These are phyloP conservation scores for Pristionchus arcanus DNA, from an alignment of 2,888 invertebrate genomes.

Conservation along the genomic window DNA sequence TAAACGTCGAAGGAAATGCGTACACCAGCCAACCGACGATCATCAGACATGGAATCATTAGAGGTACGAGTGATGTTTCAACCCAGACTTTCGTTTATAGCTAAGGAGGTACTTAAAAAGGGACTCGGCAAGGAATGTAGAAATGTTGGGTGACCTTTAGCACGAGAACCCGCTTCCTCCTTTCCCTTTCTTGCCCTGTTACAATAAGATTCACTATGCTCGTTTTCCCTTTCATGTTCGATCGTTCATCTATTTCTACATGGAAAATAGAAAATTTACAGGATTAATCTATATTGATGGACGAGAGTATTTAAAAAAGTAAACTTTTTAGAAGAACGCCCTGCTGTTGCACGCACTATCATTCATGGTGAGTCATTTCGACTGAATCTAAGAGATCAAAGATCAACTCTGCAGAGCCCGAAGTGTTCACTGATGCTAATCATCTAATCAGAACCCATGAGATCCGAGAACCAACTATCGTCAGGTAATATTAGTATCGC, in stretches of 20 bases:
- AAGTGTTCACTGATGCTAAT: slow-evolving; percentile 8
- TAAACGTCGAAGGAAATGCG: not conserved
- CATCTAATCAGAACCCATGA: not conserved
- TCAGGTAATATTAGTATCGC: not conserved
- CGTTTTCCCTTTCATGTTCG: not conserved
- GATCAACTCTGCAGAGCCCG: slow-evolving; percentile 21
- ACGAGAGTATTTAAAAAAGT: no score
- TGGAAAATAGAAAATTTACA: not conserved
- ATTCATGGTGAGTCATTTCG: slow-evolving; percentile 2
- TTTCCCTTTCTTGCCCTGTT: slow-evolving; percentile 22
- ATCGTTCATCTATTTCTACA: not conserved
- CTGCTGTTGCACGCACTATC: slow-evolving; percentile 7
- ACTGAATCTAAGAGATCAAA: not conserved
- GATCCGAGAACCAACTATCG: slow-evolving; percentile 13
- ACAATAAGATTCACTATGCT: not conserved
- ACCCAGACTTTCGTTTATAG: not conserved
- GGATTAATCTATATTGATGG: no score
- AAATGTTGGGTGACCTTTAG: slow-evolving; percentile 15
- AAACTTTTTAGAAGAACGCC: slow-evolving; percentile 19
- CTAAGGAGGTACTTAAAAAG: not conserved
- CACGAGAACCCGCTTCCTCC: slow-evolving; percentile 13
- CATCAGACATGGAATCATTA: not conserved
- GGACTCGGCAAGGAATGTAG: not conserved
- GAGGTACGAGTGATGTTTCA: not conserved
- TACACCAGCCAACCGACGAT: not conserved